These are phyloP conservation scores for Dasypolia templi DNA, from an alignment of 2,888 invertebrate species.

Conservation along the genomic window DNA sequence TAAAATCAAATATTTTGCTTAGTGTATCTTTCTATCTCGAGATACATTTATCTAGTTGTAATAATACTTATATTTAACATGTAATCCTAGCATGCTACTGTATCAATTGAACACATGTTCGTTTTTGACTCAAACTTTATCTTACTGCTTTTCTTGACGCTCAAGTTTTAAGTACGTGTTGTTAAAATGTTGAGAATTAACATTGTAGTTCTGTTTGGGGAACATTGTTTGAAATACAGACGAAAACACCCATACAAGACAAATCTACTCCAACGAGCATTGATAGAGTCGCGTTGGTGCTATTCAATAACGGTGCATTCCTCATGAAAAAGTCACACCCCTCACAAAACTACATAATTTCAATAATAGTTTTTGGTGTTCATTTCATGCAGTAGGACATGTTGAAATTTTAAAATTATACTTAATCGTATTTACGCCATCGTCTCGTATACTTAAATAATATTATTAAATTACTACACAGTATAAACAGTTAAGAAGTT, in stretches of 20 bases:
- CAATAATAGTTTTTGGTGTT: slow-evolving; percentile 72
- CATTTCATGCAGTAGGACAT: slow-evolving; percentile 81
- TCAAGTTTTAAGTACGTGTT: slow-evolving; percentile 55
- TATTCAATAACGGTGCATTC: slow-evolving; percentile 38
- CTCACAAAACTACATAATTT: slow-evolving; percentile 52
- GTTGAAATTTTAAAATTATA: slow-evolving; percentile 63
- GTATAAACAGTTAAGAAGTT: slow-evolving; percentile 68
- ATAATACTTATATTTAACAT: slow-evolving; percentile 67
- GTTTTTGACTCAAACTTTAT: slow-evolving; percentile 34
- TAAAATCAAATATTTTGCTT: slow-evolving; percentile 67
- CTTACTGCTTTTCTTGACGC: slow-evolving; percentile 51
- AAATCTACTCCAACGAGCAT: neutral
- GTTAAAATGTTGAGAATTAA: slow-evolving; percentile 36
- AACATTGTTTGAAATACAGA: neutral
- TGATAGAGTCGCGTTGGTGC: slow-evolving; percentile 21
- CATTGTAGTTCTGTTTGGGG: slow-evolving; percentile 59
- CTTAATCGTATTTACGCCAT: slow-evolving; percentile 61
- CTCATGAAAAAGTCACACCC: slow-evolving; percentile 3
- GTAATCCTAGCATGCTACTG: slow-evolving; percentile 75
- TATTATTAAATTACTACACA: slow-evolving; percentile 61
- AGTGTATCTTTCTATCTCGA: slow-evolving; percentile 69
- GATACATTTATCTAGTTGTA: slow-evolving; percentile 69
- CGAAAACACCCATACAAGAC: neutral
- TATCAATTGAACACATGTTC: slow-evolving; percentile 77
- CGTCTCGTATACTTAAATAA: slow-evolving; percentile 66